Base-by-base conservation (phyloP, 1,140 invertebrate genomes). In the Mactra quadrangularis region DNA sequence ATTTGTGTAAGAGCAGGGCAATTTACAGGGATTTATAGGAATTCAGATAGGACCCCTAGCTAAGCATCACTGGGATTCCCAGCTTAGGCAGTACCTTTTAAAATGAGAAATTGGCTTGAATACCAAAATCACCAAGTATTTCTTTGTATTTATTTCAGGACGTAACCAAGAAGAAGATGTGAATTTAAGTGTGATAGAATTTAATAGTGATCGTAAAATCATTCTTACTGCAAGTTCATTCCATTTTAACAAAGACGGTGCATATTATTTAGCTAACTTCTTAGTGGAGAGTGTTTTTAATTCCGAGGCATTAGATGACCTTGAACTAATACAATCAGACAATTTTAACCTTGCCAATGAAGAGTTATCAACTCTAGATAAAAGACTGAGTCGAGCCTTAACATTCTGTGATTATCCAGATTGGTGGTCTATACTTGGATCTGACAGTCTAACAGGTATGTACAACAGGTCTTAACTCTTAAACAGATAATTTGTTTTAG, bases 341-440 rank as follows among this genome's bases (percentile, higher is more conserved):
- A 52, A 85, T 59, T 90, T 90, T 85, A 88, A 89, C 62, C 55
- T 89, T 55, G 82, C 86, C 57, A 87, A 88, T 68, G 89, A 90
- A 71, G 83, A 87, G 55, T 76, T 87, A 47, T 86, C 87, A 17
- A 88, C 88, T 0, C 60, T 89, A 41, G 89, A 90, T 70, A 50
- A 57, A 6, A 70, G 88, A 55, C 75, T 90, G 19, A 85, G 82
- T 22, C 29, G 72, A 15, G 84, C 88, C 19, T 82, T 90, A 3
- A 71, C 75, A 33, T 78, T 83, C 41, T 50, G 76, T 1, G 47
- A 55, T 27, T 59, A 87, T n/a, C 71, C 87, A 3, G 76, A 84
- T 11, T 83, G 82, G 33, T 90, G 89, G 89, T 83, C 88, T 55
- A 22, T 87, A 9, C 82, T 88, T 47, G 89, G 86, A 3, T n/a